Percentiles rank a stretch among this genome's conserved stretches.
Evolutionary conservation across 2,888 invertebrate genomes (phyloP).

Genomic region (Elmis aenea): DNA sequence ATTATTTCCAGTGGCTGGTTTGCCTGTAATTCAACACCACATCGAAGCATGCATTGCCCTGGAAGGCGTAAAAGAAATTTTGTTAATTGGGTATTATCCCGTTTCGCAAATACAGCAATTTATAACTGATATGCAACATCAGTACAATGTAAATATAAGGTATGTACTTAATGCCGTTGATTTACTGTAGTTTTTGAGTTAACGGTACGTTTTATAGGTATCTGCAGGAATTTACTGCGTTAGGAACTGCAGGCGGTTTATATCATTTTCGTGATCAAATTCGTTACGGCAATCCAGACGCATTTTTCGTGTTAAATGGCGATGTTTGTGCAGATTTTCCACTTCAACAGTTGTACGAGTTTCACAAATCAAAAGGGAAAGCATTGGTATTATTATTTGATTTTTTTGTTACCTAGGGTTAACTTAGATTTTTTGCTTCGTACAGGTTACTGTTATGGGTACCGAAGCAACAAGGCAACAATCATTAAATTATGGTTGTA

Average conservation of each 20-base stretch:
- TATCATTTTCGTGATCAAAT: conserved; percentile 97
- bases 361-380: conserved; percentile 58
- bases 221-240: conserved; percentile 88
- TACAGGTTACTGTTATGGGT: conserved; percentile 77
- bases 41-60: conserved; percentile 87
- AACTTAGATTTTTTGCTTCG: background rate
- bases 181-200: too few species aligned
- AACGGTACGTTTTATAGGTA: conserved; percentile 68
- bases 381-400: conserved; percentile 23
- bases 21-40: conserved; percentile 94
- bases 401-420: background rate
- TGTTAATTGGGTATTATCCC: conserved; percentile 92
- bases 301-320: conserved; percentile 93
- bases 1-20: conserved; percentile 92
- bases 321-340: conserved; percentile 98
- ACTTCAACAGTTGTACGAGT: conserved; percentile 71
- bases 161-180: conserved; percentile 42
- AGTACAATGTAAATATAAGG: conserved; percentile 77
- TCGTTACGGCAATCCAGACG: conserved; percentile 76
- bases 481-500: conserved; percentile 90
- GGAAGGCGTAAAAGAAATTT: conserved; percentile 78
- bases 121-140: conserved; percentile 76
- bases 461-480: conserved; percentile 93
- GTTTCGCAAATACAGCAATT: conserved; percentile 80
- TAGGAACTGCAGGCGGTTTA: conserved; percentile 95